Percentiles rank a stretch among this genome's conserved stretches.
Evolutionary conservation across 1,140 invertebrate species (phyloP).

Genomic region (Branchinecta lynchi): DNA sequence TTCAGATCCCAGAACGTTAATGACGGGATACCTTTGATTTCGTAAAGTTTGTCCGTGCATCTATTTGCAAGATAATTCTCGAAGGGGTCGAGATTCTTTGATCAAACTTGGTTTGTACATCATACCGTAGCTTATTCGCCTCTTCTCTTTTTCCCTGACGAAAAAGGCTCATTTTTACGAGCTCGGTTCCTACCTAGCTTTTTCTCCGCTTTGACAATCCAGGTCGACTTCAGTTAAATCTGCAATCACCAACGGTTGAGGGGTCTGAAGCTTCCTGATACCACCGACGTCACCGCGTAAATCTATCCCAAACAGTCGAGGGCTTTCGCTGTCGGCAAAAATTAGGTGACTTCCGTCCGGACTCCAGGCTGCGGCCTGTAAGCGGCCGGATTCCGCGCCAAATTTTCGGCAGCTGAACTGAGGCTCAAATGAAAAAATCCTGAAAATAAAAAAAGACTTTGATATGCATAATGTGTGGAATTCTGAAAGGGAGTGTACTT

Average conservation of each 20-base stretch:
- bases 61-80: too few relatives aligned
- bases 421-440: not conserved
- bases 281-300: not conserved
- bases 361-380: not conserved
- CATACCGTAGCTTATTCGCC: too few relatives aligned
- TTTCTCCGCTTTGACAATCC: not conserved
- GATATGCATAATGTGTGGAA: too few relatives aligned
- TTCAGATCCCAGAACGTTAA: too few relatives aligned
- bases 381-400: not conserved
- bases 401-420: not conserved
- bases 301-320: not conserved
- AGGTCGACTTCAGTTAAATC: not conserved
- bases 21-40: too few relatives aligned
- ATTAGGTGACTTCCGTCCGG: not conserved
- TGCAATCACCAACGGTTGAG: not conserved
- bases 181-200: not conserved
- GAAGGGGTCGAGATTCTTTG: too few relatives aligned
- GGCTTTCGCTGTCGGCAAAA: conserved; percentile 2
- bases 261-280: not conserved
- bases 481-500: too few relatives aligned
- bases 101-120: too few relatives aligned
- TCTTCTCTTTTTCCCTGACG: too few relatives aligned
- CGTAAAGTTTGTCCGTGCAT: too few relatives aligned
- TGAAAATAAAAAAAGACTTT: not conserved
- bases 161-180: too few relatives aligned